Evolutionary conservation across 2,113 vertebrate genomes (phyloP).

Genomic region (Psettodes erumei): DNA sequence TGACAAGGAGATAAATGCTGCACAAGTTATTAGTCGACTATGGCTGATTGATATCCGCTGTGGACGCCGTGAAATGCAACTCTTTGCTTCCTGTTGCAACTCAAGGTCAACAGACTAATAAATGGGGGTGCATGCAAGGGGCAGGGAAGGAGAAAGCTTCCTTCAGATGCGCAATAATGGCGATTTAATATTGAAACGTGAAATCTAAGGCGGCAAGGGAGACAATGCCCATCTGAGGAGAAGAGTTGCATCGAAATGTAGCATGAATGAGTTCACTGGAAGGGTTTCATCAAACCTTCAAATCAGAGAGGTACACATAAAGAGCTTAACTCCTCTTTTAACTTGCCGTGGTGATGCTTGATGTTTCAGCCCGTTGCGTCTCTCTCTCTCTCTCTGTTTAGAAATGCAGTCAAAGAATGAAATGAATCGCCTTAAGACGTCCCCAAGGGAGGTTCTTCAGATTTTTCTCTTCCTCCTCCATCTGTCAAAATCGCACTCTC

Average conservation of each 20-base stretch:
- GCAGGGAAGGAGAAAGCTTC: slow-evolving; percentile 24
- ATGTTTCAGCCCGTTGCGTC: slow-evolving; percentile 64
- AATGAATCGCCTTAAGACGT: slow-evolving; percentile 70
- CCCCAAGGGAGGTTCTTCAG: slow-evolving; percentile 67
- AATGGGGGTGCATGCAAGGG: slow-evolving; percentile 23
- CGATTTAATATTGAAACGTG: slow-evolving; percentile 25
- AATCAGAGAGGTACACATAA: slow-evolving; percentile 45
- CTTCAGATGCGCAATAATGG: slow-evolving; percentile 20
- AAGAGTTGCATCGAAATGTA: slow-evolving; percentile 38
- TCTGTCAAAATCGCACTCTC: slow-evolving; percentile 80
- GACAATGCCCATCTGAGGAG: slow-evolving; percentile 27
- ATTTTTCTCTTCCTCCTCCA: slow-evolving; percentile 65
- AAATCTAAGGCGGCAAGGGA: slow-evolving; percentile 11
- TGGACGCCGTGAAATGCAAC: slow-evolving; percentile 41
- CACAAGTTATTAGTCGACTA: slow-evolving; percentile 63
- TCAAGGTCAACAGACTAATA: slow-evolving; percentile 51
- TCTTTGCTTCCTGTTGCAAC: slow-evolving; percentile 41
- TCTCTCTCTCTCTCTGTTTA: slow-evolving; percentile 58
- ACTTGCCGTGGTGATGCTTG: slow-evolving; percentile 55
- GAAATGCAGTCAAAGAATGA: slow-evolving; percentile 69
- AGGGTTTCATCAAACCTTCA: slow-evolving; percentile 55
- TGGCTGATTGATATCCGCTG: slow-evolving; percentile 63
- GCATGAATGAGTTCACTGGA: slow-evolving; percentile 43
- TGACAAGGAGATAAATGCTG: slow-evolving; percentile 65
- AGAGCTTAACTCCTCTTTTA: slow-evolving; percentile 67